Conservation (phyloP, 2,888 invertebrate genomes). For the Malthinus seriepunctatus region DNA sequence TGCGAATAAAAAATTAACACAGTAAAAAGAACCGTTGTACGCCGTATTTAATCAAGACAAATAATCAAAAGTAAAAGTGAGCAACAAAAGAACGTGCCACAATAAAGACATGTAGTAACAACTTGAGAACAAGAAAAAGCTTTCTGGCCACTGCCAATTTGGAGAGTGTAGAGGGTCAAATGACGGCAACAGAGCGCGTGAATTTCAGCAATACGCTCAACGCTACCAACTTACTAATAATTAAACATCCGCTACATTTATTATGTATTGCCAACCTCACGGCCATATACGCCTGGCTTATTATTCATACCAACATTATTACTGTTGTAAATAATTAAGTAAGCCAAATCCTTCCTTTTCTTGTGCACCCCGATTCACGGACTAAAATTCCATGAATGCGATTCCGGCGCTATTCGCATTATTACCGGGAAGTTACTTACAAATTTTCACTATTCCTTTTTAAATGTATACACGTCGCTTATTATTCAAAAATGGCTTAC, state of each 20-base stretch:
- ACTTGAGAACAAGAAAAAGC: constrained; percentile 33
- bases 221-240: constrained; percentile 46
- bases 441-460: constrained; percentile 15
- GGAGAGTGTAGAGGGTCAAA: constrained; percentile 24
- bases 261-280: constrained; percentile 51
- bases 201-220: constrained; percentile 34
- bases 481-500: too few relatives aligned
- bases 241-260: constrained; percentile 50
- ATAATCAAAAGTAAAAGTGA: constrained; percentile 42
- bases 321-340: constrained; percentile 49
- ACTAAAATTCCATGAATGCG: constrained; percentile 18
- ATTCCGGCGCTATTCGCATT: constrained; percentile 8
- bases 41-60: constrained; percentile 44
- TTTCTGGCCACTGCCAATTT: constrained; percentile 18
- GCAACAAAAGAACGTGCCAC: constrained; percentile 41
- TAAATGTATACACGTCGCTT: constrained; percentile 1
- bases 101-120: constrained; percentile 36
- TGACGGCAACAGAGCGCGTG: constrained; percentile 20
- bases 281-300: constrained; percentile 51
- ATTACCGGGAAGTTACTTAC: constrained; percentile 18
- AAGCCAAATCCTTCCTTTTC: constrained; percentile 35
- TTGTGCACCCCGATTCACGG: constrained; percentile 28
- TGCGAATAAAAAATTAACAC: constrained; percentile 38
- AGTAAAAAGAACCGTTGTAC: constrained; percentile 37
- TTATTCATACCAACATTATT: constrained; percentile 56